These are phyloP conservation scores for Dasysyrphus tricinctus DNA, from an alignment of 2,888 invertebrate genomes.

Conservation along the genomic window DNA sequence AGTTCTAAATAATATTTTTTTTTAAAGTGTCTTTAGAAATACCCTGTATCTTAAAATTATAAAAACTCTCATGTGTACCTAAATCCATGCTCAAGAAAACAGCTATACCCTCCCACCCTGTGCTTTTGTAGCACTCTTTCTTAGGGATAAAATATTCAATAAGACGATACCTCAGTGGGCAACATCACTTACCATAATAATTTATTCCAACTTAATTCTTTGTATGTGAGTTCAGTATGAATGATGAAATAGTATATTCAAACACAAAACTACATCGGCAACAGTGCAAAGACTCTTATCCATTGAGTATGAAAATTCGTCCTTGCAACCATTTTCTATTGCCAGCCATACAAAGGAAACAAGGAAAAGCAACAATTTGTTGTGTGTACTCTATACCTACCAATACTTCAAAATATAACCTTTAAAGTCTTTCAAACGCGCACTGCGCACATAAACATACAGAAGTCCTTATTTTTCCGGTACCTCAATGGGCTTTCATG, in stretches of 20 bases:
- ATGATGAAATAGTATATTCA: slow-evolving; percentile 23
- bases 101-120: background rate
- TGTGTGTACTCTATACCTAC: slow-evolving; percentile 6
- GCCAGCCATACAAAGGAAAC: slow-evolving; percentile 4
- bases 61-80: background rate
- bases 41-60: background rate
- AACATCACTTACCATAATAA: slow-evolving; percentile 24
- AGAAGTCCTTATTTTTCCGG: slow-evolving; percentile 31
- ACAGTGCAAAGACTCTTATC: slow-evolving; percentile 24
- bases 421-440: slow-evolving; percentile 28
- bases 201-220: slow-evolving; percentile 4
- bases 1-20: no score
- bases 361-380: slow-evolving; percentile 71
- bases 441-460: slow-evolving; percentile 27
- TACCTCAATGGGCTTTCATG: slow-evolving; percentile 55
- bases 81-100: background rate
- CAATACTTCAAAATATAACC: background rate
- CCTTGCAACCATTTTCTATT: slow-evolving; percentile 55
- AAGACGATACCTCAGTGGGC: slow-evolving; percentile 12
- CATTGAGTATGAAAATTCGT: slow-evolving; percentile 44
- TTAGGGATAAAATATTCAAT: slow-evolving; percentile 50
- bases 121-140: slow-evolving; percentile 30
- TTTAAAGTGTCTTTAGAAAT: background rate
- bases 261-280: slow-evolving; percentile 11
- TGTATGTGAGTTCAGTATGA: slow-evolving; percentile 2